A percentile compares a stretch with the other conserved stretches of the same genome.
These are phyloP conservation scores for Chrysomela aeneicollis DNA, from an alignment of 2,888 invertebrate genomes.

Conservation along the genomic window DNA sequence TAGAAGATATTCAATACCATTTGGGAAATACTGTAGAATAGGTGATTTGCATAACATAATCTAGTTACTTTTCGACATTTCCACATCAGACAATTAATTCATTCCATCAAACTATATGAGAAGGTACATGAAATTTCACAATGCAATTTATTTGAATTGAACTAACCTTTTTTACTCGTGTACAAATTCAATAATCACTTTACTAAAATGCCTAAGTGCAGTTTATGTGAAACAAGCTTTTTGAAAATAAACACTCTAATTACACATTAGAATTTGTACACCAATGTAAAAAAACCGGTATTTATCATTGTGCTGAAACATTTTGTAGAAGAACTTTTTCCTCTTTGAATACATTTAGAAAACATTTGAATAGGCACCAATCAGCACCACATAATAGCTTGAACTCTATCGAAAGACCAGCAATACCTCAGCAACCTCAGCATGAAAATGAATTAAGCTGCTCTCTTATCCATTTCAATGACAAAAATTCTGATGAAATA, in stretches of 20 bases:
- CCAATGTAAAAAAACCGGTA: constrained; percentile 7
- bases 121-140: background rate
- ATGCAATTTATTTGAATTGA: background rate
- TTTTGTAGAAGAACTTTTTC: constrained; percentile 8
- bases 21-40: constrained; percentile 1
- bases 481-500: background rate
- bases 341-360: constrained; percentile 11
- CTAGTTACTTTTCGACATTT: background rate
- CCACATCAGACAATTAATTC: background rate
- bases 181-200: too few relatives aligned
- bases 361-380: constrained; percentile 2
- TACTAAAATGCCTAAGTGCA: constrained; percentile 17
- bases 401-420: background rate
- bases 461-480: background rate
- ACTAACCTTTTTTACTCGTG: constrained; percentile 11
- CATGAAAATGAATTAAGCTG: background rate
- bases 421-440: too few relatives aligned
- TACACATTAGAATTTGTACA: constrained; percentile 16
- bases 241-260: constrained; percentile 5
- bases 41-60: background rate
- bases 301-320: constrained; percentile 7
- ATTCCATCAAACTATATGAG: background rate
- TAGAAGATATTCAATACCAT: constrained; percentile 21
- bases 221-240: constrained; percentile 1
- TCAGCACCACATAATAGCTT: background rate